These are phyloP conservation scores for Ginglymostoma cirratum DNA, from an alignment of 2,113 vertebrate genomes.

Conservation along the genomic window DNA sequence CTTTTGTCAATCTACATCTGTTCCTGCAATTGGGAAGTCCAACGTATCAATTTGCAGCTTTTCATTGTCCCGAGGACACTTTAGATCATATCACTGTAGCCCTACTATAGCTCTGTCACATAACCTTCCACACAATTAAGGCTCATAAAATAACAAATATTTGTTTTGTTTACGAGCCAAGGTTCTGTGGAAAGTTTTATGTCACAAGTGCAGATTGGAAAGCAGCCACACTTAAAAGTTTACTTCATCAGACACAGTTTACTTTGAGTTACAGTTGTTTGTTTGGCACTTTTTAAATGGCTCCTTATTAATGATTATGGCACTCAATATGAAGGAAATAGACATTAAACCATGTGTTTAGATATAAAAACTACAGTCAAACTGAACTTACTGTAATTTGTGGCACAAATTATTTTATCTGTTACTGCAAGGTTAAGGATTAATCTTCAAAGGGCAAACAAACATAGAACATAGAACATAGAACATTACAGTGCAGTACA, in stretches of 20 bases:
- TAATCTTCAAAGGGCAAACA: background rate
- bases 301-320: background rate
- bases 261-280: background rate
- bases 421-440: background rate
- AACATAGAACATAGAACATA: no score
- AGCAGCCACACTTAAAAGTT: background rate
- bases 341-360: background rate
- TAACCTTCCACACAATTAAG: background rate
- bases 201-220: background rate
- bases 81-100: background rate
- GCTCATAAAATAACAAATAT: slow-evolving; percentile 27
- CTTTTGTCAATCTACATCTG: background rate
- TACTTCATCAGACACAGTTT: background rate
- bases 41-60: no score
- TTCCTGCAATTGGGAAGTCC: background rate
- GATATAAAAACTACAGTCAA: background rate
- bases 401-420: background rate
- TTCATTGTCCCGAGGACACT: background rate
- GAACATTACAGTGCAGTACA: no score
- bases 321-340: background rate
- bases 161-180: slow-evolving; percentile 19
- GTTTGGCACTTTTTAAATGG: background rate
- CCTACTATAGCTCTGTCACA: background rate
- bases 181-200: slow-evolving; percentile 21
- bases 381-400: background rate